These are phyloP conservation scores for Parnassius glacialis DNA, from an alignment of 2,888 invertebrate genomes.

Conservation along the genomic window DNA sequence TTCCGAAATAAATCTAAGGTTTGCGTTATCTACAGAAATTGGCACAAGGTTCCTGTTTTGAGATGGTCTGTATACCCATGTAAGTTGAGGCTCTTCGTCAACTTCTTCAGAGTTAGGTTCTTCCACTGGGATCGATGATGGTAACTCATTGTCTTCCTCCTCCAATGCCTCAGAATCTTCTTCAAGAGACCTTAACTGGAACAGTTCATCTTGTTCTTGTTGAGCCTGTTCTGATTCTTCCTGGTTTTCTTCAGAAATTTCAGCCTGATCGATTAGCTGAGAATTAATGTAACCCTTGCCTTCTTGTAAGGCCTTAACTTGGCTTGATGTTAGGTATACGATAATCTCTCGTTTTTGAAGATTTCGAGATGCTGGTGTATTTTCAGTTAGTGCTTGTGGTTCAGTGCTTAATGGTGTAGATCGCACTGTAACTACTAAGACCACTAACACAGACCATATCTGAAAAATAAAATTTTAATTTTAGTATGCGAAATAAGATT, in stretches of 20 bases:
- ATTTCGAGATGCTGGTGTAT: conserved; percentile 28
- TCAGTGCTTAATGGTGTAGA: conserved; percentile 44
- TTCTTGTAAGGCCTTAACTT: conserved; percentile 54
- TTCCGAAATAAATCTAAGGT: conserved; percentile 17
- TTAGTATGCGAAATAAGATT: conserved; percentile 10
- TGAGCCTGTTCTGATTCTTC: conserved; percentile 29
- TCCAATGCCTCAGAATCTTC: conserved; percentile 10
- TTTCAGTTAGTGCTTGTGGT: conserved; percentile 45
- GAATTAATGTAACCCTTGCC: conserved; percentile 32
- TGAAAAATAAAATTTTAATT: conserved; percentile 39
- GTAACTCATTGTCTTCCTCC: conserved; percentile 4
- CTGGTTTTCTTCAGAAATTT: conserved; percentile 31
- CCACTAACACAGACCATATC: conserved; percentile 44
- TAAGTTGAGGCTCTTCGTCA: conserved; percentile 13
- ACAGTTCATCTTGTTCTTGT: conserved; percentile 23
- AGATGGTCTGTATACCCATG: conserved; percentile 15
- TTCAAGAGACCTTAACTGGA: conserved; percentile 11
- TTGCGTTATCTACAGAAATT: conserved; percentile 16
- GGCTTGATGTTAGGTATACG: conserved; percentile 60
- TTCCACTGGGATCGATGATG: conserved; percentile 17
- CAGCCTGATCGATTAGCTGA: conserved; percentile 22
- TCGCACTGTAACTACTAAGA: conserved; percentile 38
- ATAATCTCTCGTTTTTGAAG: conserved; percentile 48
- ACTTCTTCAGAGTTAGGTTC: conserved; percentile 18
- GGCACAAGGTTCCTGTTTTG: conserved; percentile 19